phyloP scores from a whole-genome alignment of 2,888 invertebrate genomes.

The Xylota sylvarum region DNA sequence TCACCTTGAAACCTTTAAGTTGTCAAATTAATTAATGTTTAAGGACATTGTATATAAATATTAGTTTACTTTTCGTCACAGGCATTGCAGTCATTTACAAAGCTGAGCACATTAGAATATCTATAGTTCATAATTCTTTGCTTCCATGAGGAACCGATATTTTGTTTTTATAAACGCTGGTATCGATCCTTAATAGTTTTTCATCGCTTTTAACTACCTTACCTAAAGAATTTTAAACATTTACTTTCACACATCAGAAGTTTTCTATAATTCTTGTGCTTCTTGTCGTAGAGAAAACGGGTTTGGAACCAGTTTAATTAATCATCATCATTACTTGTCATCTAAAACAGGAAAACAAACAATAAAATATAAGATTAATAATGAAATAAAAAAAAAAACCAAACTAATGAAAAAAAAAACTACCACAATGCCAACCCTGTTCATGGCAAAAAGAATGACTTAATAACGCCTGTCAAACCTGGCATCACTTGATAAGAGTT shows the following conservation, averaged over 20 bases:
- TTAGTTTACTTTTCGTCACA: background rate
- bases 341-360: no score
- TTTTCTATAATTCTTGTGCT: background rate
- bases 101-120: background rate
- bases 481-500: slow-evolving; percentile 61
- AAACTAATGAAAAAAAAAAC: no score
- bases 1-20: no score
- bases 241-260: background rate
- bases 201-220: background rate
- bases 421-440: slow-evolving; percentile 48
- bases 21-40: no score
- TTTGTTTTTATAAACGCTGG: background rate
- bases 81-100: background rate
- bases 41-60: no score
- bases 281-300: slow-evolving; percentile 11
- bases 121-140: background rate
- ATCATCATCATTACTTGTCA: no score
- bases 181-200: slow-evolving; percentile 2
- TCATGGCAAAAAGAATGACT: slow-evolving; percentile 14
- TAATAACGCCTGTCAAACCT: slow-evolving; percentile 43
- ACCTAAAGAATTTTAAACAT: background rate
- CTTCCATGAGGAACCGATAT: no score
- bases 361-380: no score
- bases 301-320: no score
- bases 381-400: no score